A percentile compares a stretch with the other conserved stretches of the same genome.
phyloP scores from a whole-genome alignment of 2,113 vertebrate genomes.

The Entomyzon cyanotis region DNA sequence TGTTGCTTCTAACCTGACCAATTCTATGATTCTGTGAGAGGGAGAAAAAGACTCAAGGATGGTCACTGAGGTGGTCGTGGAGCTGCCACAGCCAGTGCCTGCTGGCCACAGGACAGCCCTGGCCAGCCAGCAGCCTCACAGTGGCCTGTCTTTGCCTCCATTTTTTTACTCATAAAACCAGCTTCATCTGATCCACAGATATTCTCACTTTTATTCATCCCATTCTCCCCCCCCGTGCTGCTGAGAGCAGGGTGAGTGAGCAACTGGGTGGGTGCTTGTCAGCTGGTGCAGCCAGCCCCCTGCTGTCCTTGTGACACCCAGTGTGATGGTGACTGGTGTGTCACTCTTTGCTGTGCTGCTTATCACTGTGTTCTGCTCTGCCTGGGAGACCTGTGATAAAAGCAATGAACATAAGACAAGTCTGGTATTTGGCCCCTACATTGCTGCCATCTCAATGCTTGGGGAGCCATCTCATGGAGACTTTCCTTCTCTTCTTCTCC shows the following conservation, averaged over 20 bases:
- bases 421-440: not conserved
- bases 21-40: not conserved
- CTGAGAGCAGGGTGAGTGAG: not conserved
- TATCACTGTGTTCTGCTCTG: not conserved
- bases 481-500: not conserved
- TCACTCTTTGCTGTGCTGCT: not conserved
- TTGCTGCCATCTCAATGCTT: not conserved
- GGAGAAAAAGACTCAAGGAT: too few species aligned
- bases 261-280: not conserved
- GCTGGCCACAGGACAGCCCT: not conserved
- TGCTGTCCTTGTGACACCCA: not conserved
- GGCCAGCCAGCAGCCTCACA: not conserved
- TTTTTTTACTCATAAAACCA: accelerated
- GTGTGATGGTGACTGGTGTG: not conserved
- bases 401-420: not conserved
- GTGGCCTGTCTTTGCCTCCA: accelerated
- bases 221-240: accelerated
- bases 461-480: not conserved
- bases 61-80: too few species aligned
- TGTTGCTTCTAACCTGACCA: not conserved
- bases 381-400: not conserved
- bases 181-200: accelerated
- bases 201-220: not conserved
- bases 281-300: not conserved
- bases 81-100: not conserved